Percentiles rank a stretch among this genome's conserved stretches.
Conservation (phyloP, 23 tunicate species). For the Clavelina lepadiformis region DNA sequence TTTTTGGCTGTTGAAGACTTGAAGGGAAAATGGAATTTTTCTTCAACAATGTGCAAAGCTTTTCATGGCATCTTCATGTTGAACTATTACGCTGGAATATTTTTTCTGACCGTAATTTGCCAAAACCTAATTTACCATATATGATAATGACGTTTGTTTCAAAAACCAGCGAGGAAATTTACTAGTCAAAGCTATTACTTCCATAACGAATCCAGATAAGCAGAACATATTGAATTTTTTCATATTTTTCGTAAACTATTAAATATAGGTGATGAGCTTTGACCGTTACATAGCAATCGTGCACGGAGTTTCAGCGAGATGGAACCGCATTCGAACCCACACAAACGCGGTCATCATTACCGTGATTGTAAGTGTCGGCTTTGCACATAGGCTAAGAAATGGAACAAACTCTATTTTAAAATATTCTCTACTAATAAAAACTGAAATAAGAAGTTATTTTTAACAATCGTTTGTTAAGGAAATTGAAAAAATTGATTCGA, state of each 20-base stretch:
- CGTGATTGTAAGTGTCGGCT: constrained; percentile 48
- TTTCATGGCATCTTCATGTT: constrained; percentile 55
- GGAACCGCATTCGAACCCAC: constrained; percentile 64
- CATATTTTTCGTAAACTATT: background rate
- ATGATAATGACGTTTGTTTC: no score
- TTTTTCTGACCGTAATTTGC: constrained; percentile 64
- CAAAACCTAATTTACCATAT: background rate
- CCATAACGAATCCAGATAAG: no score
- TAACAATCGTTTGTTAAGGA: no score
- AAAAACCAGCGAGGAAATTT: no score
- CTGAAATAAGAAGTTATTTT: no score
- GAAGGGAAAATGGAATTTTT: constrained; percentile 37
- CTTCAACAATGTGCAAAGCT: constrained; percentile 17
- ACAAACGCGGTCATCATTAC: constrained; percentile 36
- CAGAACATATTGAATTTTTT: background rate
- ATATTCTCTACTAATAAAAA: no score
- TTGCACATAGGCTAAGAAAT: no score
- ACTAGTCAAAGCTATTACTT: no score
- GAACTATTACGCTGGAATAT: constrained; percentile 76
- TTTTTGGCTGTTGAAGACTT: constrained; percentile 31
- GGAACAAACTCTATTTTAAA: no score
- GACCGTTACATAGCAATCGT: constrained; percentile 82
- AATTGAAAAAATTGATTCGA: no score
- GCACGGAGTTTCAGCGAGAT: constrained; percentile 55
- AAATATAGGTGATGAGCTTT: constrained; percentile 75